Percentiles rank a stretch among this genome's conserved stretches.
These are phyloP conservation scores for Pedetes capensis DNA, from an alignment of 2,113 vertebrate species.

Conservation along the genomic window DNA sequence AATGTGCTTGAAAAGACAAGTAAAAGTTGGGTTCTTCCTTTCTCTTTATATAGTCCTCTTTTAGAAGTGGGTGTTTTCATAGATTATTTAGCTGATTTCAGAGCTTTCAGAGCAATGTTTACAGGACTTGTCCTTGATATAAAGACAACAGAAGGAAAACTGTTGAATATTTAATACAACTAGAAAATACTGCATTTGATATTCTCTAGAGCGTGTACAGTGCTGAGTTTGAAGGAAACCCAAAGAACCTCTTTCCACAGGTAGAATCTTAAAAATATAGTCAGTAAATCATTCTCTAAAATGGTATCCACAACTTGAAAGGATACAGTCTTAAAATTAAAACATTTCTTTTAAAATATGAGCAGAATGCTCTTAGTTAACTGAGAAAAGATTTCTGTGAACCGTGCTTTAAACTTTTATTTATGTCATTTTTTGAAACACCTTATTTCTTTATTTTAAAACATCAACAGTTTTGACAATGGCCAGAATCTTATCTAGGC, in stretches of 20 bases:
- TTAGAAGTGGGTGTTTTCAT: constrained; percentile 58
- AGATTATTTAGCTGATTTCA: constrained; percentile 62
- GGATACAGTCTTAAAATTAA: constrained; percentile 12
- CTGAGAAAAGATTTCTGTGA: not conserved
- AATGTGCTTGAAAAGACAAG: not conserved
- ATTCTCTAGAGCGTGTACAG: constrained; percentile 71
- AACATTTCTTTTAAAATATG: not conserved
- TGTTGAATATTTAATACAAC: constrained; percentile 82
- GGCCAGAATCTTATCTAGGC: not conserved
- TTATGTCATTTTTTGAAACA: not conserved
- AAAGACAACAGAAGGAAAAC: constrained; percentile 71
- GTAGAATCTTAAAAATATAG: constrained; percentile 26
- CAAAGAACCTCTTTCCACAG: constrained; percentile 7
- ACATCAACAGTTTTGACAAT: not conserved
- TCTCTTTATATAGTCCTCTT: not conserved
- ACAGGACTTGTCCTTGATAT: constrained; percentile 75
- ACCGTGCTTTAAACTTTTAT: not conserved
- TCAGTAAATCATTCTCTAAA: constrained; percentile 31
- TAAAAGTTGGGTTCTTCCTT: not conserved
- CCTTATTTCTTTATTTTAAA: constrained; percentile 2
- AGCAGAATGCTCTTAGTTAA: not conserved
- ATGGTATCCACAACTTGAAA: constrained; percentile 27
- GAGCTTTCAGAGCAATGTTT: constrained; percentile 59
- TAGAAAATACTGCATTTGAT: constrained; percentile 79
- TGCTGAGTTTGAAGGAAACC: constrained; percentile 63